Conservation (phyloP, 2,888 invertebrate species). For the Coremacera marginata region DNA sequence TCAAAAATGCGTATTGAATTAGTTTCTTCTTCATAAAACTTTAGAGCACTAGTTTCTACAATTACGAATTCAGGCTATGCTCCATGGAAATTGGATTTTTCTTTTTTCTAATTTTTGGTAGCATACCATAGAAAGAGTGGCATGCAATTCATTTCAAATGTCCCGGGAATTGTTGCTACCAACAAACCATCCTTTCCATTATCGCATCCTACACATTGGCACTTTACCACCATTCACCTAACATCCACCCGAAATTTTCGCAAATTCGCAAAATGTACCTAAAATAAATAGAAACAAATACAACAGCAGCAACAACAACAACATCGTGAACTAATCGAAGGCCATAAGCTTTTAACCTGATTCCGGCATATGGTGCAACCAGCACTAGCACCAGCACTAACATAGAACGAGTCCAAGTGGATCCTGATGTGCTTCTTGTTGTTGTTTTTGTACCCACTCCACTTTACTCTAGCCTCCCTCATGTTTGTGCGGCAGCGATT, state of each 20-base stretch:
- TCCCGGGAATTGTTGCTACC: too few relatives aligned
- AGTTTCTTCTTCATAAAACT: too few relatives aligned
- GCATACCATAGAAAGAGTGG: too few relatives aligned
- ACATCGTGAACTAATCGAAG: conserved; percentile 20
- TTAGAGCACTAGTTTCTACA: too few relatives aligned
- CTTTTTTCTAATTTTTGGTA: too few relatives aligned
- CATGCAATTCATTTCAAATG: too few relatives aligned
- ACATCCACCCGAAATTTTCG: background rate
- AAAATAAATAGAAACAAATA: background rate
- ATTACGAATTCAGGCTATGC: too few relatives aligned
- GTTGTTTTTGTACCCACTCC: background rate
- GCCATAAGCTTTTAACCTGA: conserved; percentile 21
- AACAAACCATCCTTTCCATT: too few relatives aligned
- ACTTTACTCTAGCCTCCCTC: background rate
- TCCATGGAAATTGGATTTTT: too few relatives aligned
- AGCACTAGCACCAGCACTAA: background rate
- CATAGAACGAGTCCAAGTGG: background rate
- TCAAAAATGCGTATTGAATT: too few relatives aligned
- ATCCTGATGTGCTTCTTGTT: conserved; percentile 16
- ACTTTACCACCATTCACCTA: background rate
- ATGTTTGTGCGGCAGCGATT: background rate
- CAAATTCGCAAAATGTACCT: background rate
- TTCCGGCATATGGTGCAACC: conserved; percentile 10
- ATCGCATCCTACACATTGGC: too few relatives aligned
- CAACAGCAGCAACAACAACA: conserved; percentile 4